These are phyloP conservation scores for Euplagia quadripunctaria DNA, from an alignment of 2,888 invertebrate genomes.

Conservation along the genomic window DNA sequence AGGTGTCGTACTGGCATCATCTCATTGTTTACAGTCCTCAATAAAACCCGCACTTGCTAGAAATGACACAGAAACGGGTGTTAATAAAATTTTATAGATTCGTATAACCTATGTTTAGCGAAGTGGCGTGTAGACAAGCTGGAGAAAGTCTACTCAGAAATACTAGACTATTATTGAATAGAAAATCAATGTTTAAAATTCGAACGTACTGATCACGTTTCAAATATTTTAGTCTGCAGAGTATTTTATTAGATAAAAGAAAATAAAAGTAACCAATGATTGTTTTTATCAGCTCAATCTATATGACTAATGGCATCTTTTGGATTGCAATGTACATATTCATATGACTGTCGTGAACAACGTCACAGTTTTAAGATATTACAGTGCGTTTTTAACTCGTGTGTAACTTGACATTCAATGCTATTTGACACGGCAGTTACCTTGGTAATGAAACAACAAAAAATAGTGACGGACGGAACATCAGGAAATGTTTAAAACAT, in stretches of 20 bases:
- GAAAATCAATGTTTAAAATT: slow-evolving; percentile 23
- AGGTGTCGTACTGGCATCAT: slow-evolving; percentile 31
- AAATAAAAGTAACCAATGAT: not conserved
- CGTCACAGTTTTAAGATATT: not conserved
- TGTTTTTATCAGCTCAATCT: not conserved
- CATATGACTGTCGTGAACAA: not conserved
- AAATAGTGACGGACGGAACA: slow-evolving; percentile 19
- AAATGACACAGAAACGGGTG: slow-evolving; percentile 43
- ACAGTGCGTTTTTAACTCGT: not conserved
- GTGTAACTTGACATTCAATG: slow-evolving; percentile 11
- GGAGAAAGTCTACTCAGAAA: slow-evolving; percentile 36
- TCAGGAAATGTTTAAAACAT: slow-evolving; percentile 25
- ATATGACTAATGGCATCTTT: not conserved
- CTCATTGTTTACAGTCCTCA: slow-evolving; percentile 46
- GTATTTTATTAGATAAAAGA: too few species aligned
- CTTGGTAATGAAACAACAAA: slow-evolving; percentile 26
- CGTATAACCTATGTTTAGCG: slow-evolving; percentile 28
- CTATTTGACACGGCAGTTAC: slow-evolving; percentile 14
- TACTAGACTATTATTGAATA: slow-evolving; percentile 16
- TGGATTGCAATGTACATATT: not conserved
- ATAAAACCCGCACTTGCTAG: slow-evolving; percentile 36
- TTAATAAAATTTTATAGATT: slow-evolving; percentile 41
- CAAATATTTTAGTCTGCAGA: not conserved
- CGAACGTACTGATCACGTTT: not conserved
- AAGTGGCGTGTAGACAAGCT: slow-evolving; percentile 14